Evolutionary conservation across 2,113 vertebrate genomes (phyloP), one percentile per base, ranked within the genome.

Genomic region (Platycercus adscitus): DNA sequence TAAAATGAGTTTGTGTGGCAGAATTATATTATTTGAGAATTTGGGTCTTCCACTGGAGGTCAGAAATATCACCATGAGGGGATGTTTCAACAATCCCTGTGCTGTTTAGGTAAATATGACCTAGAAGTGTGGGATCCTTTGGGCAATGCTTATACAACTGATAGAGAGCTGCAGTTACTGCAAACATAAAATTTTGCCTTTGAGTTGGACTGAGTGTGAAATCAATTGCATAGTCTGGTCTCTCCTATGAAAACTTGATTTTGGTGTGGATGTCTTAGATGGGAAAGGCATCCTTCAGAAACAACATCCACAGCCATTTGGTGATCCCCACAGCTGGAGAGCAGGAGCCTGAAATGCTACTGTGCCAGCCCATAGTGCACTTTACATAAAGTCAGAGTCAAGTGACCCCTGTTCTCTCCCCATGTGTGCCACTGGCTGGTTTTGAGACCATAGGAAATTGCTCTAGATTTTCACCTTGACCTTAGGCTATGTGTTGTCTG

Each of bases 401-500:
- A 41, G 31, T 49, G n/a, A 39, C 24, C 65, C 31, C 25, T 53
- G 6, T 65, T 93, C 25, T 70, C 7, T 66, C 43, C 17, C 39
- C 65, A 23, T 46, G 33, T 61, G 26, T 81, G 24, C 41, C 33
- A 31, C 31, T 72, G 50, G 9, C 50, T 61, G 72, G 6, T 68
- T 72, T 52, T 73, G 37, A 19, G 19, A 70, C 19, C 0, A 0
- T 13, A 66, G 37, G 3, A 71, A 43, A 41, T 53, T 7, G 3
- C 21, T 89, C 53, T 50, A 66, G 41, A 53, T 87, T 50, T 87
- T 73, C 19, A 29, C 29, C 24, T 58, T 70, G 49, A n/a, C 16
- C 53, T 84, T 64, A 78, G 39, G n/a, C 31, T 81, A 8, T 41
- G 44, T 17, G 17, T 64, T 82, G 9, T 37, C 39, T 35, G 4